Evolutionary conservation across 2,113 vertebrate species (phyloP).

Genomic region (Cheilinus undulatus): DNA sequence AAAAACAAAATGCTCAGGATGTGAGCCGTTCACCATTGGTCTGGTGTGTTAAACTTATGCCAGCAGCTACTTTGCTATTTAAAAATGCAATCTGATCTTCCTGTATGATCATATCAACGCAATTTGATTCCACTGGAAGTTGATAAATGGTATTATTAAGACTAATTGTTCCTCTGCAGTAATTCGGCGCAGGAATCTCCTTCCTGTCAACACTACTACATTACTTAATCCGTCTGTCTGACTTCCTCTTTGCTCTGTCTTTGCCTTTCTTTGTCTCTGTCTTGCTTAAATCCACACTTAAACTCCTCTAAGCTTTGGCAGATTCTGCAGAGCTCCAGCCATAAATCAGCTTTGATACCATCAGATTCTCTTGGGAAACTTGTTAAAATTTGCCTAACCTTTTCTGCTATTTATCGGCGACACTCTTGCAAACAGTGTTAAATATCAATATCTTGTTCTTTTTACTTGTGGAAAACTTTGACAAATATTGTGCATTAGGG

Average conservation of each 20-base stretch:
- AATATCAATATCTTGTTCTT: neutral
- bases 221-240: constrained; percentile 13
- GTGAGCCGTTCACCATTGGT: too few species aligned
- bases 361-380: neutral
- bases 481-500: neutral
- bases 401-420: neutral
- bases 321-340: neutral
- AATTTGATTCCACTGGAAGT: neutral
- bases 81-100: neutral
- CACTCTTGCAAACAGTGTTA: neutral
- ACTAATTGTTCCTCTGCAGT: neutral
- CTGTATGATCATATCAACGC: neutral
- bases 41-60: neutral
- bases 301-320: neutral
- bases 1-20: too few species aligned
- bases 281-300: constrained; percentile 1
- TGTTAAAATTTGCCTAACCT: neutral
- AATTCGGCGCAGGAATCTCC: neutral
- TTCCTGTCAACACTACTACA: neutral
- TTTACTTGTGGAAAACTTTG: neutral
- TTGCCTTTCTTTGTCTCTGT: constrained; percentile 2
- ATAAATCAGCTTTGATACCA: neutral
- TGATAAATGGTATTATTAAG: neutral
- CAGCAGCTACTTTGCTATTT: neutral
- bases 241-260: constrained; percentile 8